Percentiles rank a stretch among this genome's conserved stretches.
These are phyloP conservation scores for Amphiprion clarkii DNA, from an alignment of 2,797 vertebrate genomes.

Conservation along the genomic window DNA sequence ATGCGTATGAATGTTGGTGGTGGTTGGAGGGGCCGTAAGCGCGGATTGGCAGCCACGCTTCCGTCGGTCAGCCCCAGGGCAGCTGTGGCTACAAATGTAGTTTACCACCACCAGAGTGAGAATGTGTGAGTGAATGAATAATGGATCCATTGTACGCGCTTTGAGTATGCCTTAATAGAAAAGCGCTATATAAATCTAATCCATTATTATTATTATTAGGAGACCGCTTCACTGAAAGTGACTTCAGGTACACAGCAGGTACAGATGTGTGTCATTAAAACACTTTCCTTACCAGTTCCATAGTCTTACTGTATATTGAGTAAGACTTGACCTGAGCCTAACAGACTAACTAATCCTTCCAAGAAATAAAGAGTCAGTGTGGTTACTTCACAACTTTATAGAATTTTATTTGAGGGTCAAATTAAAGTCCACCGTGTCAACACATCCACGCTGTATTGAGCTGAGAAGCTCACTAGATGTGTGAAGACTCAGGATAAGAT, in stretches of 20 bases:
- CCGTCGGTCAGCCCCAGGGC: too few relatives aligned
- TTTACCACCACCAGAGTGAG: too few relatives aligned
- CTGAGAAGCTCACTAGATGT: not conserved
- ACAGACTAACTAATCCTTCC: not conserved
- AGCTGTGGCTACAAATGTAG: too few relatives aligned
- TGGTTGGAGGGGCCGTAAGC: too few relatives aligned
- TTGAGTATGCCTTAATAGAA: too few relatives aligned
- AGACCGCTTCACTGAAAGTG: conserved; percentile 27
- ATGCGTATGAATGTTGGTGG: too few relatives aligned
- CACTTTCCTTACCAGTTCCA: not conserved
- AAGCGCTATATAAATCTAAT: too few relatives aligned
- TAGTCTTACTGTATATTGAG: not conserved
- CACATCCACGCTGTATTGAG: not conserved
- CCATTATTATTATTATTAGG: not conserved
- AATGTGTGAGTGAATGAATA: too few relatives aligned
- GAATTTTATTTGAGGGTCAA: conserved; percentile 1
- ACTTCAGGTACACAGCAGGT: conserved; percentile 18
- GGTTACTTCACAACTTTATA: not conserved
- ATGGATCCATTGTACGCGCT: too few relatives aligned
- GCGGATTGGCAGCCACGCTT: too few relatives aligned
- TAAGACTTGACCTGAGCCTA: conserved; percentile 16
- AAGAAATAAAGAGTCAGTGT: not conserved
- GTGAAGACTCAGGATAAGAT: not conserved
- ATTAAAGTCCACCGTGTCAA: not conserved
- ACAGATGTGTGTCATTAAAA: conserved; percentile 19